Evolutionary conservation across 2,888 invertebrate species (phyloP).

Genomic region (Stenodera caucasica): DNA sequence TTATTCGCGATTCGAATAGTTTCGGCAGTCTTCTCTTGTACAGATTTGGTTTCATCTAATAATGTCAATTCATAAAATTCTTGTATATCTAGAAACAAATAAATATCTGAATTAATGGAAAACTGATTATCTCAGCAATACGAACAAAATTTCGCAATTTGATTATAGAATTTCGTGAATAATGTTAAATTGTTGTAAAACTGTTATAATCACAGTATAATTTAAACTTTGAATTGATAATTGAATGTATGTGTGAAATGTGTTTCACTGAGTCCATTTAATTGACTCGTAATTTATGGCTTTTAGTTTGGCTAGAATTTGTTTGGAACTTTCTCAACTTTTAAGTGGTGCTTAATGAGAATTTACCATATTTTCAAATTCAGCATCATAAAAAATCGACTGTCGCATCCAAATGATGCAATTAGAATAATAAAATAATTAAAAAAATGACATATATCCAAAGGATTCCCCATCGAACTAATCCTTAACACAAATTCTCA

Average conservation of each 20-base stretch:
- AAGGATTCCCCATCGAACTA: background rate
- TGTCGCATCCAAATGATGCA: slow-evolving; percentile 1
- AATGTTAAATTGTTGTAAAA: background rate
- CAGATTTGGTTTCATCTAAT: slow-evolving; percentile 91
- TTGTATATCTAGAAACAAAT: slow-evolving; percentile 81
- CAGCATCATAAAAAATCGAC: background rate
- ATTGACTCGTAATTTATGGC: background rate
- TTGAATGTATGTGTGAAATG: background rate
- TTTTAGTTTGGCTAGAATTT: background rate
- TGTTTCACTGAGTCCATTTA: background rate
- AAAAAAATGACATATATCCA: background rate
- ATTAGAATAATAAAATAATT: background rate
- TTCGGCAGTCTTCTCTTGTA: slow-evolving; percentile 94
- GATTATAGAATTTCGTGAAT: background rate
- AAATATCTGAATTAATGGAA: too few species aligned
- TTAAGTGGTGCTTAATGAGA: background rate
- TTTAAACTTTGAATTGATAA: background rate
- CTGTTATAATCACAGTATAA: background rate
- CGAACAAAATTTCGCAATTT: too few species aligned
- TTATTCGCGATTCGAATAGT: slow-evolving; percentile 93
- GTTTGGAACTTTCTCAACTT: slow-evolving; percentile 1
- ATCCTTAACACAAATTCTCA: background rate
- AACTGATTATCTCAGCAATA: too few species aligned
- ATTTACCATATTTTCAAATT: background rate
- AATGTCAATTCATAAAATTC: slow-evolving; percentile 98